phyloP scores from a whole-genome alignment of 2,113 vertebrate species.

The Podilymbus podiceps region DNA sequence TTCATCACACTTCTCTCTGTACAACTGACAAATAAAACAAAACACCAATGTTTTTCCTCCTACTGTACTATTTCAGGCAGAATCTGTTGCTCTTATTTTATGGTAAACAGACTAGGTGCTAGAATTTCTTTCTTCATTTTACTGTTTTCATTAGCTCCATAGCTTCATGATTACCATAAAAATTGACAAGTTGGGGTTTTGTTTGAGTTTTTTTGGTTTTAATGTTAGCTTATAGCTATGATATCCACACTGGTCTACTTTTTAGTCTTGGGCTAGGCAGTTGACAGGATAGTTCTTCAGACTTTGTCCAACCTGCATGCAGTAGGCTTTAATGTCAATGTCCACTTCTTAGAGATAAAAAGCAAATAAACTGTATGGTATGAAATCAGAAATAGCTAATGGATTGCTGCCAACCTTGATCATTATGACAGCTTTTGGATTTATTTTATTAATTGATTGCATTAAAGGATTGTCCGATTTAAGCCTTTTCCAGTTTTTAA shows the following conservation, averaged over 20 bases:
- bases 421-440: background rate
- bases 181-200: fast-evolving
- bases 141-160: background rate
- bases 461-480: background rate
- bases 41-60: background rate
- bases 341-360: background rate
- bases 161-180: background rate
- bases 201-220: background rate
- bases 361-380: background rate
- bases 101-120: background rate
- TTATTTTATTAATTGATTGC: background rate
- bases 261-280: background rate
- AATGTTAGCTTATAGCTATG: background rate
- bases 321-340: background rate
- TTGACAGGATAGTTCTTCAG: background rate
- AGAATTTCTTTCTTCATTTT: background rate
- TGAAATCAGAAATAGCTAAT: background rate
- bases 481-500: background rate
- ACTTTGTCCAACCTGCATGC: background rate
- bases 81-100: background rate
- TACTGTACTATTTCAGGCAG: background rate
- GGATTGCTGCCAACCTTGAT: background rate
- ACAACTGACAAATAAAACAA: background rate
- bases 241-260: background rate
- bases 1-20: background rate